Percentiles rank a stretch among this genome's conserved stretches.
These are phyloP conservation scores for Eutrigla gurnardus DNA, from an alignment of 2,797 vertebrate species.

Conservation along the genomic window DNA sequence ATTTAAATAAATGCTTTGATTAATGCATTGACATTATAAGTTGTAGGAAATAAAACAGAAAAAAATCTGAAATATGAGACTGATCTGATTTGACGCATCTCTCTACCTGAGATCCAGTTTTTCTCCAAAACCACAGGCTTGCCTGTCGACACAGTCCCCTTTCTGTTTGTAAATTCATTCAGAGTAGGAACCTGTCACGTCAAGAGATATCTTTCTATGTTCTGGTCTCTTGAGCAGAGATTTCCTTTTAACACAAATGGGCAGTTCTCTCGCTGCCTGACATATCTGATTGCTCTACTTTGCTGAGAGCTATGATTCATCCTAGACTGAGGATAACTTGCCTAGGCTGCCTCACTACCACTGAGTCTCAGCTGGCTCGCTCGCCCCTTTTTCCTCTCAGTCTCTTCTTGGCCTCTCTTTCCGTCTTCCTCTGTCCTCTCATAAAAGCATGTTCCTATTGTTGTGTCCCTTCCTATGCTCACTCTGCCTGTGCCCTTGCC, in stretches of 20 bases:
- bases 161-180: constrained; percentile 53
- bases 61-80: neutral
- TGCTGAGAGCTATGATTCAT: constrained; percentile 81
- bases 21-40: too few relatives aligned
- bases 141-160: constrained; percentile 14
- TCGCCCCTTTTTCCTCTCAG: constrained; percentile 7
- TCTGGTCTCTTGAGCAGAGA: constrained; percentile 64
- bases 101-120: neutral
- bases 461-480: constrained; percentile 33
- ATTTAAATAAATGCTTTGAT: too few relatives aligned
- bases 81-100: too few relatives aligned
- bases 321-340: constrained; percentile 70
- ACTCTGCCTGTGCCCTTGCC: constrained; percentile 30
- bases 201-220: constrained; percentile 57
- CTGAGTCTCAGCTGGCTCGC: constrained; percentile 37
- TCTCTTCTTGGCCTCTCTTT: constrained; percentile 22
- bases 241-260: constrained; percentile 76
- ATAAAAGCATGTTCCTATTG: constrained; percentile 45
- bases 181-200: constrained; percentile 51
- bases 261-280: constrained; percentile 74
- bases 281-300: constrained; percentile 80
- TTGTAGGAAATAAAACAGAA: too few relatives aligned
- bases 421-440: constrained; percentile 22
- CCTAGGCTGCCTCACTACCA: constrained; percentile 61
- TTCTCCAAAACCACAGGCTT: constrained; percentile 18